Evolutionary conservation across 2,113 vertebrate genomes (phyloP), one percentile per base, ranked within the genome.

Genomic region (Dipodomys stephensi): DNA sequence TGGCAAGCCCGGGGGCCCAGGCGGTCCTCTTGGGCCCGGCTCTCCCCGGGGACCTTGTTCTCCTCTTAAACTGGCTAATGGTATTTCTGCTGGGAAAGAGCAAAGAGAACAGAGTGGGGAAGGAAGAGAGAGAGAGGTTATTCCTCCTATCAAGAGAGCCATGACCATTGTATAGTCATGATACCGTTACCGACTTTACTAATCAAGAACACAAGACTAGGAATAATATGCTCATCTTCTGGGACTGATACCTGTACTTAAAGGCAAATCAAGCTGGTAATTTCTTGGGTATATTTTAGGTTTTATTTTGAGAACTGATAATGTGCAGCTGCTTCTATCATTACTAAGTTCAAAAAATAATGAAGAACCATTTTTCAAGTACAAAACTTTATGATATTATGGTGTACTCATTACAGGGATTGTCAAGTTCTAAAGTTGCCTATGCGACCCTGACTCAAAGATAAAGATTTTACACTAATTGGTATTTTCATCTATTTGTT

Each of bases 11-110:
- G 99, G 98, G 83, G 99, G 98, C 27, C 99, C 99, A 9, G 98
- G 98, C 0, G 99, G 99, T 84, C 99, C 99, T 95, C 98, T 98
- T 74, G 97, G 98, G 96, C 98, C 98, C 57, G 98, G 98, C 87
- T 99, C 99, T 92, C 99, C 99, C 0, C 98, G 98, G 83, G 98
- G 98, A 89, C 99, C 99, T 97, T 99, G 99, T 78, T 99, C 99
- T 20, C 99, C 99, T 97, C 99, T 98, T 62, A 98, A 97, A 67
- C 97, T 97, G 93, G 98, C 98, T 0, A 98, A 30, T 6, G 98
- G 98, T 16, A 99, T 98, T 98, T 99, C 99, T 98, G 97, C 94
- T 82, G 74, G 27, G 44, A 88, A 72, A 94, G 77, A n/a, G 28
- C 2, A 30, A 57, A 27, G 27, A 39, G 19, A 19, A 32, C 18